A percentile compares a stretch with the other conserved stretches of the same genome.
Evolutionary conservation across 2,888 invertebrate species (phyloP).

Genomic region (Macaria liturata): DNA sequence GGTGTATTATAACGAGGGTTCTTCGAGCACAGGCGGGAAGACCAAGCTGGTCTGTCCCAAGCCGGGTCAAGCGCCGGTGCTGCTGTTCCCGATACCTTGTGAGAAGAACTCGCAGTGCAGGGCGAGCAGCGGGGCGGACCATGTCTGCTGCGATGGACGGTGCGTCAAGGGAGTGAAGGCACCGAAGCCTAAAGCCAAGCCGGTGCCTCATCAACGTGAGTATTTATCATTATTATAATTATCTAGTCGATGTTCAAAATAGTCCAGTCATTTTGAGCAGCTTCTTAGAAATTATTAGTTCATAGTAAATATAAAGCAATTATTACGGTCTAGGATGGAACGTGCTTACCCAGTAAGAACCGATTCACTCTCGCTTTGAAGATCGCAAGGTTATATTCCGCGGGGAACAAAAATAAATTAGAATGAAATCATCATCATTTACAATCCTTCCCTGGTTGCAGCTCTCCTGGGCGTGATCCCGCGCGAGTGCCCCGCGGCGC

Average conservation of each 20-base stretch:
- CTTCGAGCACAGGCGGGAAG: conserved; percentile 65
- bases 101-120: conserved; percentile 76
- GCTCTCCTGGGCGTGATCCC: conserved; percentile 88
- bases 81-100: conserved; percentile 74
- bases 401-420: not conserved
- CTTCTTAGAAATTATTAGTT: too few species aligned
- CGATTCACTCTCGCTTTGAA: too few species aligned
- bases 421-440: not conserved
- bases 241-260: too few species aligned
- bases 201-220: conserved; percentile 72
- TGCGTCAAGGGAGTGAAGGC: conserved; percentile 85
- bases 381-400: too few species aligned
- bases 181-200: conserved; percentile 79
- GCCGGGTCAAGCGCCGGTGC: conserved; percentile 57
- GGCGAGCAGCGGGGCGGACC: conserved; percentile 66
- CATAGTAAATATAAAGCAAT: too few species aligned
- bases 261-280: too few species aligned
- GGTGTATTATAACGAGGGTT: conserved; percentile 50
- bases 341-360: too few species aligned
- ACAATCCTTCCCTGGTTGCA: conserved; percentile 46
- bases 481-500: conserved; percentile 86
- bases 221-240: not conserved
- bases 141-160: conserved; percentile 78
- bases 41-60: conserved; percentile 74
- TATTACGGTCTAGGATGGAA: too few species aligned